Evolutionary conservation across 2,797 vertebrate species (phyloP), one percentile per base, ranked within the genome.

Genomic region (Lophotriccus pileatus): DNA sequence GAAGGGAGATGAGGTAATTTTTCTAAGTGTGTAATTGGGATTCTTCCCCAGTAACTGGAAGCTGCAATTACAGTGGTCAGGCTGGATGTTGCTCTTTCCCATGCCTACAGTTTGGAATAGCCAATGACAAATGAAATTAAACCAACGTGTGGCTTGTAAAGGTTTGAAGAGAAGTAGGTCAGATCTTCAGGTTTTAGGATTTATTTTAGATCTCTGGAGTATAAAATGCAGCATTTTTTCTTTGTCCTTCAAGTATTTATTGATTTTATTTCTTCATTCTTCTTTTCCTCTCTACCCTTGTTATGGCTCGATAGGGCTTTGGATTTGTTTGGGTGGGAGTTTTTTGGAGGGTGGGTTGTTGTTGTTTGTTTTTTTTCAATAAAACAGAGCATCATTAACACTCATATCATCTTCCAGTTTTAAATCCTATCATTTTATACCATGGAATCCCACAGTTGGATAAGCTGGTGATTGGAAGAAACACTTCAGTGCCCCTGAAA

Each of bases 1-100:
- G 84, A 90, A 68, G 74, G 89, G 30, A 90, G 36, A 84, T 88
- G 77, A 93, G 68, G 58, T 52, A 80, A 52, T 94, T 92, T 76
- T 75, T 81, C 55, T 49, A 46, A 6, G 34, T 62, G 49, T 14
- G 32, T 59, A 49, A 22, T 28, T 63, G 60, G n/a, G 63, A 76
- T 91, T 41, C 63, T 73, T 88, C 37, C 69, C 41, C 70, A 46
- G 52, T 30, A 76, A 37, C 63, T 74, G 69, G 36, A 68, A 79
- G 28, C 59, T 82, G 66, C 59, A 84, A 52, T 90, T 79, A 18
- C 14, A 1, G 1, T 47, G 49, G 17, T 64, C 43, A 1, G 10
- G 39, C 24, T 77, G 66, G 37, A 27, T n/a, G 36, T n/a, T 87
- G 44, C n/a, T 85, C 24, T 66, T 12, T 56, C 24, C 28, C 12